Base-by-base conservation (phyloP, 1,140 invertebrate genomes). In the Pantala flavescens region DNA sequence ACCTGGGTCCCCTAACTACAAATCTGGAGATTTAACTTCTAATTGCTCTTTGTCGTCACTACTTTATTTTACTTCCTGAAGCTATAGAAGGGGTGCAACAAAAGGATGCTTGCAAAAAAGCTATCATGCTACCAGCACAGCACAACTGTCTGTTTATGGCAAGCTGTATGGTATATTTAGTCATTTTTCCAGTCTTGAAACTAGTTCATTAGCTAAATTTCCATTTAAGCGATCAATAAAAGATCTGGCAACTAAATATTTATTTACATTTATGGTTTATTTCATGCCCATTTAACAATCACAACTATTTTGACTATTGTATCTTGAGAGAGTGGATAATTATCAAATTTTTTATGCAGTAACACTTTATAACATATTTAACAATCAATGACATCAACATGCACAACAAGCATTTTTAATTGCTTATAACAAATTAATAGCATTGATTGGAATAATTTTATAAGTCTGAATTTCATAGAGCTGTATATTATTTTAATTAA, bases 101-200 rank as follows among this genome's bases (percentile, higher is more conserved):
- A 72, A 42, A 72, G 42, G 42, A 72, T 72, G 71, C 71, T 72
- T 72, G 71, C 71, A 24, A 42, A 63, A 72, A 72, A 72, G 71
- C 71, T 72, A 36, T 24, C 71, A 72, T 72, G 71, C 71, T 24
- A 72, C 19, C 23, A 72, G 19, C 24, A 63, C 49, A 63, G 49
- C 49, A 63, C 49, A 63, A 63, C 49, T 63, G 49, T 63, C 49
- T 63, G 49, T 63, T 21, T 19, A 63, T 63, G n/a, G 49, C 49
- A 63, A 63, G 49, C 49, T 63, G 49, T 63, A 63, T 63, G 14
- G 49, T 63, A 63, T 63, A 63, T 63, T 63, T 63, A 63, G 28
- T 63, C n/a, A 63, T 63, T 63, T 63, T 63, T 63, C n/a, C 49
- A 63, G 49, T 63, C 49, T 63, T 63, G 49, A 63, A 63, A 63